A percentile compares a stretch with the other conserved stretches of the same genome.
phyloP scores from a whole-genome alignment of 2,113 vertebrate genomes.

The Triplophysa rosa region DNA sequence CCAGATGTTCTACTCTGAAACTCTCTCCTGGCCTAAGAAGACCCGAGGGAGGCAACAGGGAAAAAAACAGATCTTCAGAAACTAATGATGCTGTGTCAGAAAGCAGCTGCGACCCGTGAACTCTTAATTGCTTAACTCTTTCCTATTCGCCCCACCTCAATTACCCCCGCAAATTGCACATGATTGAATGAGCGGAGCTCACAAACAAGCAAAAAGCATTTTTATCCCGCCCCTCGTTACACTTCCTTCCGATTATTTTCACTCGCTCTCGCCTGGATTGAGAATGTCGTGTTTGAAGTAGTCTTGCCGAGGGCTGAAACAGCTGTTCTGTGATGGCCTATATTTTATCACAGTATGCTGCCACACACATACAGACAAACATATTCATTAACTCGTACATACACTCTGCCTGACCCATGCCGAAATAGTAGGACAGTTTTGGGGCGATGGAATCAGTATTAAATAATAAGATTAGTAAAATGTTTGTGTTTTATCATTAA shows the following conservation, averaged over 20 bases:
- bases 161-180: constrained; percentile 45
- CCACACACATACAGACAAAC: constrained; percentile 14
- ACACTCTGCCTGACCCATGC: neutral
- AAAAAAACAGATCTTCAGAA: constrained; percentile 31
- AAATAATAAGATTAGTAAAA: constrained; percentile 1
- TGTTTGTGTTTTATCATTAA: neutral
- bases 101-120: constrained; percentile 53
- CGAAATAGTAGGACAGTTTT: neutral
- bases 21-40: neutral
- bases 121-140: constrained; percentile 51
- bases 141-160: constrained; percentile 50
- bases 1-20: constrained; percentile 48
- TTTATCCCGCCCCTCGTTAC: neutral
- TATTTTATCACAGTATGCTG: constrained; percentile 14
- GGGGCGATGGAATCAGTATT: neutral
- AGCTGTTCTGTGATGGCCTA: constrained; percentile 39
- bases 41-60: neutral
- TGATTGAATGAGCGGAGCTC: constrained; percentile 50
- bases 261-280: neutral
- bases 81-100: constrained; percentile 50
- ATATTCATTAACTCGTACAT: neutral
- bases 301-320: constrained; percentile 30
- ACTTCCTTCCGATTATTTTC: constrained; percentile 36
- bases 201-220: constrained; percentile 34
- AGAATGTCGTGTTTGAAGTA: neutral